These are phyloP conservation scores for Pristiophorus japonicus DNA, from an alignment of 2,113 vertebrate genomes.

Conservation along the genomic window DNA sequence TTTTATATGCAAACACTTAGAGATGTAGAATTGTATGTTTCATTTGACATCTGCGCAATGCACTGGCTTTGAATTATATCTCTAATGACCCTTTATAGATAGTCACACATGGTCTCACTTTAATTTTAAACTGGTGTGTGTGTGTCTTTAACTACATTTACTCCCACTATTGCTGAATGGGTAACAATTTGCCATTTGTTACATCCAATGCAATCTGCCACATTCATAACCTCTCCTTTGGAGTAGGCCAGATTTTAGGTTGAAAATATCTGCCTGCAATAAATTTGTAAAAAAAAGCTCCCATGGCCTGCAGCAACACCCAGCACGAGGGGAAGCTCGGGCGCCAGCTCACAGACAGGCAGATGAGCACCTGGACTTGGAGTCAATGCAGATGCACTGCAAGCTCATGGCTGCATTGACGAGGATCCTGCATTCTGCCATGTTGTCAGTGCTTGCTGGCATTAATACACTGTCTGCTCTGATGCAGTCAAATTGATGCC, in stretches of 20 bases:
- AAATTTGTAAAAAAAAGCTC: not conserved
- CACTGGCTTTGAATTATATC: not conserved
- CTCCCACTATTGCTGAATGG: not conserved
- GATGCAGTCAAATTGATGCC: too few relatives aligned
- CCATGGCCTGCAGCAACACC: too few relatives aligned
- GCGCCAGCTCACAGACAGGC: too few relatives aligned
- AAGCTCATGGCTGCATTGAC: too few relatives aligned
- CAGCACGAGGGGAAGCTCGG: too few relatives aligned
- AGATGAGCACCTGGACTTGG: too few relatives aligned
- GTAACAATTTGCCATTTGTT: not conserved
- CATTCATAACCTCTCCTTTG: not conserved
- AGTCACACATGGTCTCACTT: conserved; percentile 5
- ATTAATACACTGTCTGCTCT: too few relatives aligned
- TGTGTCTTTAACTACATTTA: not conserved
- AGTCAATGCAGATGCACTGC: too few relatives aligned
- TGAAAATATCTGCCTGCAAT: not conserved
- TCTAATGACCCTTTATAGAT: not conserved
- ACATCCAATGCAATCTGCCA: not conserved
- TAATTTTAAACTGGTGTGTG: not conserved
- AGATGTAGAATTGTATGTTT: not conserved
- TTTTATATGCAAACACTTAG: not conserved
- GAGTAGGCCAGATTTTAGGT: not conserved
- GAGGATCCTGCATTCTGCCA: too few relatives aligned
- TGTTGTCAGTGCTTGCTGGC: too few relatives aligned
- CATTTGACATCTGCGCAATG: not conserved